Evolutionary conservation across 2,888 invertebrate species (phyloP).

Genomic region (Drosophila subsilvestris): DNA sequence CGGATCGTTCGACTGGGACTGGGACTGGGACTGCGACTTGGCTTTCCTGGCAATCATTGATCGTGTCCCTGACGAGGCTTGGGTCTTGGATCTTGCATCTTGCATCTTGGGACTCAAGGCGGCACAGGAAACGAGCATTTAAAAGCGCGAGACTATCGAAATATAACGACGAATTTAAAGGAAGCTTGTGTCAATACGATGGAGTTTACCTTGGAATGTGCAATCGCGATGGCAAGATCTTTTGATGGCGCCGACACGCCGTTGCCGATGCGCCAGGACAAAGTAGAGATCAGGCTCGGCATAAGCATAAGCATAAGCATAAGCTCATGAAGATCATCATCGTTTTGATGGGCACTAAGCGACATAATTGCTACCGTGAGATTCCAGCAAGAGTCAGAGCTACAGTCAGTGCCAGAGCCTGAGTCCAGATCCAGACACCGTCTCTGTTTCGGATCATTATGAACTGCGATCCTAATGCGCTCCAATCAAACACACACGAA

Average conservation of each 20-base stretch:
- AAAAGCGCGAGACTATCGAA: slow-evolving; percentile 77
- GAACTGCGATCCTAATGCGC: slow-evolving; percentile 75
- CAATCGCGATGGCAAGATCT: slow-evolving; percentile 56
- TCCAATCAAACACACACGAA: slow-evolving; percentile 81
- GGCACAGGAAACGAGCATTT: slow-evolving; percentile 77
- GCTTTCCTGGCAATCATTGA: slow-evolving; percentile 2
- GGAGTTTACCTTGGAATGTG: slow-evolving; percentile 71
- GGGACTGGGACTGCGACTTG: slow-evolving; percentile 22
- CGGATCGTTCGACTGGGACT: slow-evolving; percentile 4
- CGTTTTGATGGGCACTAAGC: slow-evolving; percentile 65
- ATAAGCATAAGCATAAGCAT: slow-evolving; percentile 49
- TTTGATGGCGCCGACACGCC: slow-evolving; percentile 74
- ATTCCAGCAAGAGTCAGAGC: slow-evolving; percentile 32
- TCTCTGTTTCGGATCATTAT: slow-evolving; percentile 62
- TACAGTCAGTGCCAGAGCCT: not conserved
- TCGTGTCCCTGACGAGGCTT: slow-evolving; percentile 17
- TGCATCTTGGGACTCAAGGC: slow-evolving; percentile 36
- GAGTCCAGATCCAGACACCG: slow-evolving; percentile 32
- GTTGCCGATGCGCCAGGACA: slow-evolving; percentile 17
- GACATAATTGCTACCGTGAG: slow-evolving; percentile 79
- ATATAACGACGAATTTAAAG: slow-evolving; percentile 77
- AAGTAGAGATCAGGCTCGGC: slow-evolving; percentile 25
- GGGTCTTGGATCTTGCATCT: slow-evolving; percentile 4
- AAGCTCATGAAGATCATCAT: slow-evolving; percentile 54
- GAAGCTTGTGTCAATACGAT: slow-evolving; percentile 79